Percentiles rank a stretch among this genome's conserved stretches.
phyloP scores from a whole-genome alignment of 1,140 invertebrate genomes.

The Dreissena rostriformis region DNA sequence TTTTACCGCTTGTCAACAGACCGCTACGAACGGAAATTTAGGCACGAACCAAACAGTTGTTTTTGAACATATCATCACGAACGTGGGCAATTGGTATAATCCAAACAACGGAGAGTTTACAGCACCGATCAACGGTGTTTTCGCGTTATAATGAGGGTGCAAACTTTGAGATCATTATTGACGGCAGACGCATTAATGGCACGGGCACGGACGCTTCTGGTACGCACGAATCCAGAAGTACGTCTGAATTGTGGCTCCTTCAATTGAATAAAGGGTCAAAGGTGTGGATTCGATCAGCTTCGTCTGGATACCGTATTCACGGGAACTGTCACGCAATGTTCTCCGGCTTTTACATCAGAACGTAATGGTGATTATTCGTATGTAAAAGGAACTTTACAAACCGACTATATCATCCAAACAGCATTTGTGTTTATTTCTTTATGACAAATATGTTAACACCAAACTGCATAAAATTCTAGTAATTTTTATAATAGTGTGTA shows the following conservation, averaged over 20 bases:
- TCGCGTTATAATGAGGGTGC: conserved; percentile 10
- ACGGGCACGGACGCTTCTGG: neutral
- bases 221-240: neutral
- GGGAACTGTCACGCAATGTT: neutral
- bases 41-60: conserved; percentile 1
- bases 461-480: no score
- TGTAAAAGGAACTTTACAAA: no score
- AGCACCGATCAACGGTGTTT: conserved; percentile 14
- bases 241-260: neutral
- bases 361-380: no score
- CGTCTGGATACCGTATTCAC: neutral
- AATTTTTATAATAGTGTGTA: no score
- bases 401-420: no score
- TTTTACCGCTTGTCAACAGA: neutral
- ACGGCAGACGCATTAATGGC: neutral
- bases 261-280: neutral
- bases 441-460: no score
- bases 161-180: neutral
- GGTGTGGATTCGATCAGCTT: neutral
- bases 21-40: neutral
- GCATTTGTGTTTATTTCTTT: no score
- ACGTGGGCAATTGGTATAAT: conserved; percentile 14
- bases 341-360: neutral
- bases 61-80: conserved; percentile 17
- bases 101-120: neutral